phyloP scores from a whole-genome alignment of 2,888 invertebrate genomes.

The Lochmaea crataegi region DNA sequence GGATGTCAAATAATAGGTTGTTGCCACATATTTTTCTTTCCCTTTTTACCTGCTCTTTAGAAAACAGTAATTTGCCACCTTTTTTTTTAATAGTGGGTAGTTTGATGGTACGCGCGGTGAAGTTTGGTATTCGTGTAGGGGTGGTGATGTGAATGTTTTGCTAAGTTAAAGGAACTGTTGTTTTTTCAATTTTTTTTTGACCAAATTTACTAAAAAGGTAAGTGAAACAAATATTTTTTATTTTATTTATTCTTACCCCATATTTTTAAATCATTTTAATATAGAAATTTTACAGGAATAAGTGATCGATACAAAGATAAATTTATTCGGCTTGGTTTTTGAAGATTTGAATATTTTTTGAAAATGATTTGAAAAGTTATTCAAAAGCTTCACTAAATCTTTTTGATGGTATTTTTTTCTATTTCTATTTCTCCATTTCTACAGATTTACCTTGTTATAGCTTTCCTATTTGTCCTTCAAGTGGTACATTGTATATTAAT shows the following conservation, averaged over 20 bases:
- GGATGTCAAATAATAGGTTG: constrained; percentile 42
- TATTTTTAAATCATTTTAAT: no score
- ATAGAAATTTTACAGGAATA: no score
- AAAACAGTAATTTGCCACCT: constrained; percentile 31
- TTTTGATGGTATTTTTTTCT: no score
- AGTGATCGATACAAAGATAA: no score
- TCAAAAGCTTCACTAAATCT: no score
- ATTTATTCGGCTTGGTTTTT: no score
- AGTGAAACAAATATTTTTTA: background rate
- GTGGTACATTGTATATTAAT: no score
- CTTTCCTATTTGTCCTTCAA: no score
- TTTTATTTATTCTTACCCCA: background rate
- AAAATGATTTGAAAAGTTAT: no score
- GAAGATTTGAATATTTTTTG: no score
- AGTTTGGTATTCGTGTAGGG: background rate
- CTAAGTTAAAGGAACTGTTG: background rate
- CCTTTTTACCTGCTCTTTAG: constrained; percentile 44
- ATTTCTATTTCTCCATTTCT: no score
- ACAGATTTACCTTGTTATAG: no score
- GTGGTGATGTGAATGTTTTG: constrained; percentile 1
- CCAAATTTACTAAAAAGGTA: background rate
- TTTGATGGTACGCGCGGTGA: background rate
- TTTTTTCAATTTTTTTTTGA: background rate
- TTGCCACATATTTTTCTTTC: constrained; percentile 35
- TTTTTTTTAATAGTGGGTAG: constrained; percentile 13